phyloP scores from a whole-genome alignment of 2,888 invertebrate genomes.

The Chloromyia formosa region DNA sequence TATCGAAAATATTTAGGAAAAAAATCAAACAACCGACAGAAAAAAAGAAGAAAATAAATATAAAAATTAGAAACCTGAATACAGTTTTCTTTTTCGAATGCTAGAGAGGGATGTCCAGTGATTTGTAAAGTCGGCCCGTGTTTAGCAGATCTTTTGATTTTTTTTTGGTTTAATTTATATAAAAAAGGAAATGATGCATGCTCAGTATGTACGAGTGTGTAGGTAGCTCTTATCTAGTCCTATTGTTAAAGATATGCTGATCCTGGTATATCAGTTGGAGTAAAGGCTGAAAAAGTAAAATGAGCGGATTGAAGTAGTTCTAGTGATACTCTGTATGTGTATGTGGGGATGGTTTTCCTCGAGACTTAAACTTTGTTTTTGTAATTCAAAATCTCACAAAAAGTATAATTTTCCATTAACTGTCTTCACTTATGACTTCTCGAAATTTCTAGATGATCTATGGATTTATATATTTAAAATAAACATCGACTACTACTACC shows the following conservation, averaged over 20 bases:
- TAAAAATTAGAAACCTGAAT: not conserved
- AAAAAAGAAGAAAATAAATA: not conserved
- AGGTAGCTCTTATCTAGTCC: not conserved
- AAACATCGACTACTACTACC: too few relatives aligned
- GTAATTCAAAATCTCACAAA: too few relatives aligned
- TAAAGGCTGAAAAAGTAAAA: conserved; percentile 60
- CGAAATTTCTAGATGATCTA: too few relatives aligned
- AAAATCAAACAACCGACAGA: not conserved
- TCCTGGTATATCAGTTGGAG: conserved; percentile 62
- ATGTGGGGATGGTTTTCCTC: too few relatives aligned
- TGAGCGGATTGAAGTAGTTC: not conserved
- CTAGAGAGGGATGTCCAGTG: not conserved
- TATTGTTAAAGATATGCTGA: conserved; percentile 48
- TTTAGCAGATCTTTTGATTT: not conserved
- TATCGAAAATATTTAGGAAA: not conserved
- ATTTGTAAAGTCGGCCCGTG: not conserved
- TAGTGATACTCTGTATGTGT: too few relatives aligned
- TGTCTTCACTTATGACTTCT: too few relatives aligned
- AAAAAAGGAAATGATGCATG: not conserved
- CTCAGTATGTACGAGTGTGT: not conserved
- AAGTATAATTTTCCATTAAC: too few relatives aligned
- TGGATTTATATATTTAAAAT: too few relatives aligned
- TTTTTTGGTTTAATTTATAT: not conserved
- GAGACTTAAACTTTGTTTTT: too few relatives aligned
- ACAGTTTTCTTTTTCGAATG: conserved; percentile 6